Evolutionary conservation across 2,113 vertebrate genomes (phyloP).

Genomic region (Toxotes chatareus): DNA sequence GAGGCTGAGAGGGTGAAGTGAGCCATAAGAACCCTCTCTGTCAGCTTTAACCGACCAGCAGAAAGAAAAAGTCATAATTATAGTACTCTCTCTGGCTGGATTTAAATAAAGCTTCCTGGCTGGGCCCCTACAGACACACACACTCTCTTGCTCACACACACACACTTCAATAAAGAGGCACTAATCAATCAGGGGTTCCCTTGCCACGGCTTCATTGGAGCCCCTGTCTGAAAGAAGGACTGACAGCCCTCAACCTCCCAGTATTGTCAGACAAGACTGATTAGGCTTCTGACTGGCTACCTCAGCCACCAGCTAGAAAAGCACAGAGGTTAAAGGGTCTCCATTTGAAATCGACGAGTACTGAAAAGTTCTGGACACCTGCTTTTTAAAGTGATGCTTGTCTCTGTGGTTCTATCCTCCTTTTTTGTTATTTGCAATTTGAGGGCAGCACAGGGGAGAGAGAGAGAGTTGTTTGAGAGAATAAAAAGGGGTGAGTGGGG

Average conservation of each 20-base stretch:
- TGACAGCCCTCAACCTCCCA: conserved; percentile 84
- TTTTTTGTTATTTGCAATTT: conserved; percentile 81
- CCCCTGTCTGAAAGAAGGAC: conserved; percentile 80
- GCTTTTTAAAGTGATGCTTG: conserved; percentile 86
- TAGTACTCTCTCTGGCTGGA: conserved; percentile 76
- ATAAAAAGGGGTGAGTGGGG: conserved; percentile 61
- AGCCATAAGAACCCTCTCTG: conserved; percentile 82
- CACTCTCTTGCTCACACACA: conserved; percentile 37
- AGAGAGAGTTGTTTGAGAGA: conserved; percentile 73
- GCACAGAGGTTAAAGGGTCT: conserved; percentile 82
- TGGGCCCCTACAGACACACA: conserved; percentile 71
- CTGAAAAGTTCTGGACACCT: conserved; percentile 87
- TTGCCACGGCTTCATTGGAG: conserved; percentile 79
- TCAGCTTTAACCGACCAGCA: conserved; percentile 79
- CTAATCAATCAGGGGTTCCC: conserved; percentile 85
- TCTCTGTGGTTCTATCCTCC: conserved; percentile 75
- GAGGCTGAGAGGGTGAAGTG: conserved; percentile 80
- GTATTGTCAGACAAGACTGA: conserved; percentile 83
- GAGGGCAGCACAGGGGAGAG: conserved; percentile 68
- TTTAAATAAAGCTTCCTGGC: conserved; percentile 81
- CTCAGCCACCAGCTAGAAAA: conserved; percentile 81
- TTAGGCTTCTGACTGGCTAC: conserved; percentile 83
- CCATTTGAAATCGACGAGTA: conserved; percentile 80
- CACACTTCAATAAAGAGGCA: conserved; percentile 83
- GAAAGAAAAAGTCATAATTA: conserved; percentile 86